phyloP scores from a whole-genome alignment of 2,888 invertebrate genomes.

The Drosophila neonasuta region DNA sequence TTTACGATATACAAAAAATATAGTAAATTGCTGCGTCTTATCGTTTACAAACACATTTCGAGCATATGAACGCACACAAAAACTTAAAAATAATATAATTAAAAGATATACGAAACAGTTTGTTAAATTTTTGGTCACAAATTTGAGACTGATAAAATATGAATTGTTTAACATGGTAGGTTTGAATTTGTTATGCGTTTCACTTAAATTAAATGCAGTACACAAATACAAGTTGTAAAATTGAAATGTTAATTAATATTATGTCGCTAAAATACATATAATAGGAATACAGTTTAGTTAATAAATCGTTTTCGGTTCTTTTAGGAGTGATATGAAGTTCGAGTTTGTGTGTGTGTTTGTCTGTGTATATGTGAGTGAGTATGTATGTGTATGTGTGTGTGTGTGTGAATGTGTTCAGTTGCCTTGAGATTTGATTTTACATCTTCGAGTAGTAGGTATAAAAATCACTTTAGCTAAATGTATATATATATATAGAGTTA shows the following conservation, averaged over 20 bases:
- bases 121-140: background rate
- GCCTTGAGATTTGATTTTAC: slow-evolving; percentile 48
- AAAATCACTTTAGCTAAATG: slow-evolving; percentile 33
- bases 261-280: slow-evolving; percentile 58
- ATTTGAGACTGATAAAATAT: slow-evolving; percentile 42
- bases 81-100: slow-evolving; percentile 28
- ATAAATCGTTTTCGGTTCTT: slow-evolving; percentile 41
- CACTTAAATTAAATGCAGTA: slow-evolving; percentile 45
- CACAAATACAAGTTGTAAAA: slow-evolving; percentile 37
- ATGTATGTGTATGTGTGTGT: background rate
- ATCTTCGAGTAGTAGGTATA: slow-evolving; percentile 27
- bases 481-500: slow-evolving; percentile 26
- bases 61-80: slow-evolving; percentile 14
- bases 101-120: background rate
- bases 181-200: slow-evolving; percentile 25
- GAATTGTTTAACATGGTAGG: slow-evolving; percentile 35
- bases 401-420: slow-evolving; percentile 25
- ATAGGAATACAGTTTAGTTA: slow-evolving; percentile 71
- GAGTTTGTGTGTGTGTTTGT: slow-evolving; percentile 4
- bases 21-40: background rate
- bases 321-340: slow-evolving; percentile 69
- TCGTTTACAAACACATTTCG: slow-evolving; percentile 28
- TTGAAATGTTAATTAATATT: slow-evolving; percentile 60
- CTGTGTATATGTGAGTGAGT: background rate
- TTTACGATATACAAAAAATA: slow-evolving; percentile 1